Base-by-base conservation (phyloP, 2,888 invertebrate species). In the Venustoraphidia nigricollis region DNA sequence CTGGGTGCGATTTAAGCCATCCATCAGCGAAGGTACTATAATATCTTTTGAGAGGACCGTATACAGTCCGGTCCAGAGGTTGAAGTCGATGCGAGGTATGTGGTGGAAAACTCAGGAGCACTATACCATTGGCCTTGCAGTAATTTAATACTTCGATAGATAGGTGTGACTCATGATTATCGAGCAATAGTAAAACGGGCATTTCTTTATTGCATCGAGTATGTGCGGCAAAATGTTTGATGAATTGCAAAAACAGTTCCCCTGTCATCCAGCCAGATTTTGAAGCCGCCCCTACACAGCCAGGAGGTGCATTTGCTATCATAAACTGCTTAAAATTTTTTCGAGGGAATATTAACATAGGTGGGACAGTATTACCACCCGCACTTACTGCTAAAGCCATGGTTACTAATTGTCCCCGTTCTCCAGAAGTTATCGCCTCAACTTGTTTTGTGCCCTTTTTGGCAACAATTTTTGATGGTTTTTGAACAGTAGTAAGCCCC, bases 21-120 rank as follows among this genome's bases (percentile, higher is more conserved):
- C 10, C 34, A 50, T 53, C 49, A 17, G 39, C 9, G 39, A 45
- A 37, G 41, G 40, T 50, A 46, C 50, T 52, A 46, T 50, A 43
- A 36, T 44, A 51, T 45, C 44, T 51, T 50, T 52, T 53, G 11
- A 53, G 45, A 6, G 59, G 56, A 8, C 56, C 54, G 53, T 51
- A 56, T 3, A 59, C 53, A 37, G 52, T 36, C 3, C 52, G 39
- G 42, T 55, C 57, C 34, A 59, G 44, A 36, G 58, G 60, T 51
- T 61, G 59, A 10, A 59, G 44, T 47, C 56, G 56, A 45, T 61
- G 57, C 14, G 53, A 52, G 47, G 56, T 58, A 44, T 60, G 58
- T 5, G 58, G 60, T 13, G 59, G 59, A 49, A 62, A 55, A 3
- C 59, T 55, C 13, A 60, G 45, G 46, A 60, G 47, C 13, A 57